Percentiles rank a stretch among this genome's conserved stretches.
These are phyloP conservation scores for Athene noctua DNA, from an alignment of 2,113 vertebrate species.

Conservation along the genomic window DNA sequence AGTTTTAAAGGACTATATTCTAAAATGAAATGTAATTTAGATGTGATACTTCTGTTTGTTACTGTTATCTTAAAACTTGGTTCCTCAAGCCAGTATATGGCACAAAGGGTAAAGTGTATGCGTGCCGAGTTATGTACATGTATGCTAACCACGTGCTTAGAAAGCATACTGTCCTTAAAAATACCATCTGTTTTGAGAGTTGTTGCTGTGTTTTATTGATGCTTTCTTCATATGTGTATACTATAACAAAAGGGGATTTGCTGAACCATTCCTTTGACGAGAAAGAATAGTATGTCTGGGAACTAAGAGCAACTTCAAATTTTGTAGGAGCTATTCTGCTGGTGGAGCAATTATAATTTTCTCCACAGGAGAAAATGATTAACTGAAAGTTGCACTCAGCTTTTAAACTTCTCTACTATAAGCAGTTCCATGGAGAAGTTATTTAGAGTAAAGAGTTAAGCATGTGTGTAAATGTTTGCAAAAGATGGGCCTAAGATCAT, in stretches of 20 bases:
- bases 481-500: not conserved
- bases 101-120: not conserved
- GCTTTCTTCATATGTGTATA: not conserved
- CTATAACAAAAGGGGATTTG: not conserved
- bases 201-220: not conserved
- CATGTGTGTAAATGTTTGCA: not conserved
- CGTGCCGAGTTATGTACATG: not conserved
- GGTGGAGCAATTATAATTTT: not conserved
- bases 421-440: not conserved
- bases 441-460: not conserved
- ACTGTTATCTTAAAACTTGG: not conserved
- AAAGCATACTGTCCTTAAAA: not conserved
- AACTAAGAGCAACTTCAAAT: not conserved
- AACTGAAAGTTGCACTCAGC: not conserved
- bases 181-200: not conserved
- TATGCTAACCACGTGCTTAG: not conserved
- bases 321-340: not conserved
- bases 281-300: not conserved
- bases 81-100: not conserved
- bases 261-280: rapidly evolving
- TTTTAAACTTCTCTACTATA: not conserved
- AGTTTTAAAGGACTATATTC: not conserved
- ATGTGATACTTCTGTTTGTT: not conserved
- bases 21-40: not conserved
- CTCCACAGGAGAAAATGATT: not conserved